Conservation (phyloP, 2,888 invertebrate genomes). For the Acronicta alni region DNA sequence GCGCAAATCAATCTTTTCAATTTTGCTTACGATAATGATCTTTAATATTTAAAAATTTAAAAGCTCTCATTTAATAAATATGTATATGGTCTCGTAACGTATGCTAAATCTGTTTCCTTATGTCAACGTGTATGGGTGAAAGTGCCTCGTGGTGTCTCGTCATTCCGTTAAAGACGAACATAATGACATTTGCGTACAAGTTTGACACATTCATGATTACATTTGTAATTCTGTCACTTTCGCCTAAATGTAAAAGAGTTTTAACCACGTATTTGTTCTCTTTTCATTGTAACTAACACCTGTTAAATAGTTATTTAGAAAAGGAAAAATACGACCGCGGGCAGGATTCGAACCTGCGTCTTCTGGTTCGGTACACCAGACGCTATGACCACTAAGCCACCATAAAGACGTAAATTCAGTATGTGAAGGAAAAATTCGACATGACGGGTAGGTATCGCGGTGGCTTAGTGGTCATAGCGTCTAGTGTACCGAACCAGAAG, state of each 20-base stretch:
- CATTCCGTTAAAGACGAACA: constrained; percentile 31
- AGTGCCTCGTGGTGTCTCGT: constrained; percentile 41
- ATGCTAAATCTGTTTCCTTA: constrained; percentile 32
- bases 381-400: too few relatives aligned
- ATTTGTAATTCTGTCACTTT: constrained; percentile 47
- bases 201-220: constrained; percentile 52
- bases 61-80: not conserved
- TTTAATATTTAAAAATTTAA: constrained; percentile 1
- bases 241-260: constrained; percentile 36
- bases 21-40: not conserved
- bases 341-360: too few relatives aligned
- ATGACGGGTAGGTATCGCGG: too few relatives aligned
- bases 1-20: too few relatives aligned
- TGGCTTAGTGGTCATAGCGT: too few relatives aligned
- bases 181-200: constrained; percentile 55
- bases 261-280: constrained; percentile 26
- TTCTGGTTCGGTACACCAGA: too few relatives aligned
- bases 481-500: too few relatives aligned
- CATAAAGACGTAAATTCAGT: too few relatives aligned
- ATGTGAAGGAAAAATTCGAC: too few relatives aligned
- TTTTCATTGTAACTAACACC: constrained; percentile 21
- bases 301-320: constrained; percentile 27
- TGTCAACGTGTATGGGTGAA: constrained; percentile 40
- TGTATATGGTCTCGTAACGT: constrained; percentile 3
- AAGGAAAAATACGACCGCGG: too few relatives aligned